phyloP scores from a whole-genome alignment of 1,140 invertebrate species.

The Brachionus plicatilis region DNA sequence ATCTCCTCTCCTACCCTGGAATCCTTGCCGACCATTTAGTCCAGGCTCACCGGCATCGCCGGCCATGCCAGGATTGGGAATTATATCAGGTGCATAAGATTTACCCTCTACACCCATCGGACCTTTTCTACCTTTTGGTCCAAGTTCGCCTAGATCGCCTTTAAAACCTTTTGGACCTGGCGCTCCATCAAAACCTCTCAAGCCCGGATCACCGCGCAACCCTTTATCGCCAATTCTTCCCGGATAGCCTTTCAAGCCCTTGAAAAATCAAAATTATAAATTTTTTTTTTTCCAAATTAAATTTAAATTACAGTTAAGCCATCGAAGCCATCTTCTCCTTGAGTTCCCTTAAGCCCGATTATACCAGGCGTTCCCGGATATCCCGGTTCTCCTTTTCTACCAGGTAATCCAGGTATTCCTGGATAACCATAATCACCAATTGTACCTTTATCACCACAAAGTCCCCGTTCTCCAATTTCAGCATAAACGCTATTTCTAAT shows the following conservation, averaged over 20 bases:
- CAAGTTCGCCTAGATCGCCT: background rate
- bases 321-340: background rate
- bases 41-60: constrained; percentile 36
- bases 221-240: constrained; percentile 5
- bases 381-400: background rate
- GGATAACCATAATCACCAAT: background rate
- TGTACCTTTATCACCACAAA: background rate
- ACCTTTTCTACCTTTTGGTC: background rate
- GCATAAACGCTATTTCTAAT: background rate
- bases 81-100: background rate
- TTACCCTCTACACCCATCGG: background rate
- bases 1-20: background rate
- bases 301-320: background rate
- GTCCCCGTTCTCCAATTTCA: background rate
- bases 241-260: background rate
- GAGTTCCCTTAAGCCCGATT: background rate
- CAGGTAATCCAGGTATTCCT: background rate
- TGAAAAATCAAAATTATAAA: background rate
- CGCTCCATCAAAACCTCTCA: background rate
- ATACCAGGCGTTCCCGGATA: constrained; percentile 6
- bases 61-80: background rate
- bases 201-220: background rate
- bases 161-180: constrained; percentile 1
- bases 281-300: background rate
- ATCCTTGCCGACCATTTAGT: constrained; percentile 32